phyloP scores from a whole-genome alignment of 2,797 vertebrate genomes.

The Taenioides sp. region DNA sequence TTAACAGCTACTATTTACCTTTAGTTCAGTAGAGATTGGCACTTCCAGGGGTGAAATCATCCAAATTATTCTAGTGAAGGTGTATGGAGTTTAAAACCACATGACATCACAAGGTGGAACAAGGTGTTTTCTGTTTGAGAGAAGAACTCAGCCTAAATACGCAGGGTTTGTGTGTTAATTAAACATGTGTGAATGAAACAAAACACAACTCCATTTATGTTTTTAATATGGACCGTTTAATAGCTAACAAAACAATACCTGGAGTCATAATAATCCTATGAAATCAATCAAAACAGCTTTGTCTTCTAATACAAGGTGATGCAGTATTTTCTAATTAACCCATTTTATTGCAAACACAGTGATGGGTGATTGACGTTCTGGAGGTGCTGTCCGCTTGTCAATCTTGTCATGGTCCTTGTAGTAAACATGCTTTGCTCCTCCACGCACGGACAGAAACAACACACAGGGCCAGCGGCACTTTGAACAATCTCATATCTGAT shows the following conservation, averaged over 20 bases:
- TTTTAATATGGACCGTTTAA: no score
- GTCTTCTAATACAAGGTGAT: neutral
- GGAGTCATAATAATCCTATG: neutral
- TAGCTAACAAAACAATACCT: neutral
- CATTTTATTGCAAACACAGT: neutral
- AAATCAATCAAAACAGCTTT: neutral
- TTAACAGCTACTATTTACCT: no score
- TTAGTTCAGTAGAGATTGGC: no score
- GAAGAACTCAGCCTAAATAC: no score
- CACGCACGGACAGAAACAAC: constrained; percentile 13
- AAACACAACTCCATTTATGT: no score
- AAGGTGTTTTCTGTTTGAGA: no score
- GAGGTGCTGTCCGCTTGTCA: constrained; percentile 8
- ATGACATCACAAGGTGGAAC: no score
- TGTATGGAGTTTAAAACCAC: no score
- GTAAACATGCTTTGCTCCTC: constrained; percentile 1
- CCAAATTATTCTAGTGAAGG: no score
- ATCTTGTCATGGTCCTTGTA: neutral
- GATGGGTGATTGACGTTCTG: neutral
- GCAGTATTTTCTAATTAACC: neutral
- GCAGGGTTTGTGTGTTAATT: no score
- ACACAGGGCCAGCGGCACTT: constrained; percentile 7
- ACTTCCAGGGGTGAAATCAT: no score
- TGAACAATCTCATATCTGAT: constrained; percentile 52
- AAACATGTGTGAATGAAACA: no score